Percentiles rank a stretch among this genome's conserved stretches.
phyloP scores from a whole-genome alignment of 2,113 vertebrate genomes.

The Galeopterus variegatus region DNA sequence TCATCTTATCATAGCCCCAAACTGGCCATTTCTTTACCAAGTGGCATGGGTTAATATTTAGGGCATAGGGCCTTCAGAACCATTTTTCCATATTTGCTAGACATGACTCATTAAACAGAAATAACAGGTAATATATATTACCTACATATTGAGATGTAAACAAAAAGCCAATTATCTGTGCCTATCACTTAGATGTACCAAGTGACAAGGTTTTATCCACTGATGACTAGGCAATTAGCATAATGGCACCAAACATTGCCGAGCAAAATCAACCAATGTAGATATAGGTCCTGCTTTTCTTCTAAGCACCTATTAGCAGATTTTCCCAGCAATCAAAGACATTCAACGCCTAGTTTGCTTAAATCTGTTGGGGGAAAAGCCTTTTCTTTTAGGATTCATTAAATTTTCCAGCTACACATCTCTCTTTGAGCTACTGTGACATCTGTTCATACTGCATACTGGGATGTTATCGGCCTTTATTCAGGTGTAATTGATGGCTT shows the following conservation, averaged over 20 bases:
- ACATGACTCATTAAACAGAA: not conserved
- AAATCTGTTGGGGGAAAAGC: slow-evolving; percentile 3
- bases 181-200: not conserved
- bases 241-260: slow-evolving; percentile 8
- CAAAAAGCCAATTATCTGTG: not conserved
- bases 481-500: slow-evolving; percentile 63
- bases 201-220: not conserved
- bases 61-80: not conserved
- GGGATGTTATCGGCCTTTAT: slow-evolving; percentile 63
- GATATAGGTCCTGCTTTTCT: slow-evolving; percentile 28
- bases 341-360: not conserved
- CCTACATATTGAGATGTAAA: not conserved
- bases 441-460: slow-evolving; percentile 39
- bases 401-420: slow-evolving; percentile 50
- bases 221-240: slow-evolving; percentile 21
- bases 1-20: not conserved
- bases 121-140: slow-evolving; percentile 3
- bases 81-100: slow-evolving; percentile 7
- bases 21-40: not conserved
- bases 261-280: slow-evolving; percentile 37
- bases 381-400: slow-evolving; percentile 68
- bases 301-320: slow-evolving; percentile 45
- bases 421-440: slow-evolving; percentile 31
- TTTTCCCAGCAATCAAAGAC: slow-evolving; percentile 57
- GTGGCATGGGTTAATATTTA: not conserved